Base-by-base conservation (phyloP, 2,797 vertebrate genomes). In the Valencia hispanica region DNA sequence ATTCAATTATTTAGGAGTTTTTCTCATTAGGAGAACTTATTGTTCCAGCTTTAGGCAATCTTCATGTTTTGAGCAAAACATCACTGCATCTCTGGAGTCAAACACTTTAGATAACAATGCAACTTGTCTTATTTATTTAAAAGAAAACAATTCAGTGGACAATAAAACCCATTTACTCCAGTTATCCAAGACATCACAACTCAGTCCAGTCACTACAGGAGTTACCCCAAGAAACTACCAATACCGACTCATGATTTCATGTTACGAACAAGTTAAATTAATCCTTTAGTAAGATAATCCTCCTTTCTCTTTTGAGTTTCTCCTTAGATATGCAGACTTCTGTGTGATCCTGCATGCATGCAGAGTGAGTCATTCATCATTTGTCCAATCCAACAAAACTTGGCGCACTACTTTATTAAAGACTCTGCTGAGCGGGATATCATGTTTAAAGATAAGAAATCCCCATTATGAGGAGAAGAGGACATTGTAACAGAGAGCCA, bases 371-470 rank as follows among this genome's bases (percentile, higher is more conserved):
- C 77, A 87, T 75, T 36, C 17, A 69, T 84, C 69, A 76, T 82
- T 88, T 86, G 70, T 81, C 76, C 66, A 73, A 88, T 70, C 80
- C 1, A 36, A 81, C 66, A 77, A 77, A 70, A 82, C 81, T 89
- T 91, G 87, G 84, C 80, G 1, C 34, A 48, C 39, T 79, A 27
- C 53, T 86, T 79, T 86, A 57, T 77, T 74, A 77, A 74, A 74
- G 74, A 76, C 68, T 71, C 75, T 81, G 80, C 77, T 84, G 83
- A 59, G 61, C 25, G 74, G 77, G 39, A 68, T 66, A 68, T 2
- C 22, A 70, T 74, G 53, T 80, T 84, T 79, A 53, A 47, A 75
- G 72, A 86, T 80, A 57, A 84, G 83, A 77, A 78, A 53, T 82
- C 36, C 30, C 86, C 63, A 61, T 84, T 86, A 9, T 36, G n/a